A percentile compares a stretch with the other conserved stretches of the same genome.
These are phyloP conservation scores for Spea multiplicata DNA, from an alignment of 2,113 vertebrate species.

Conservation along the genomic window DNA sequence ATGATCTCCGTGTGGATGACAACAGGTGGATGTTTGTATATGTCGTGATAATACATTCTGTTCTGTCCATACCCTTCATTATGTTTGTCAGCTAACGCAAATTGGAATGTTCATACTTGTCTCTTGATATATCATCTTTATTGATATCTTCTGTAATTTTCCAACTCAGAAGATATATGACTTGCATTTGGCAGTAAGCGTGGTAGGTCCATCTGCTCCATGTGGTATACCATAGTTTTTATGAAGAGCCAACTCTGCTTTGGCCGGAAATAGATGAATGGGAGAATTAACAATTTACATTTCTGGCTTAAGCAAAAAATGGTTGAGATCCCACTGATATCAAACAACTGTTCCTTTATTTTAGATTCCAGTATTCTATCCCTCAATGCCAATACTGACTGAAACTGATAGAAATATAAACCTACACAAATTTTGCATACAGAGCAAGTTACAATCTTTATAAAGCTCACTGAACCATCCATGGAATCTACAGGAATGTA, in stretches of 20 bases:
- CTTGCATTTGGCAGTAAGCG: conserved; percentile 23
- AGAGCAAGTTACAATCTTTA: conserved; percentile 6
- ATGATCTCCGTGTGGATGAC: too few species aligned
- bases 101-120: too few species aligned
- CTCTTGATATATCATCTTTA: neutral
- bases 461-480: conserved; percentile 2
- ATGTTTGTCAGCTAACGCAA: too few species aligned
- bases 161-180: conserved; percentile 20
- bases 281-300: conserved; percentile 43
- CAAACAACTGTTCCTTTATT: conserved; percentile 48
- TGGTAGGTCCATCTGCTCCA: conserved; percentile 43
- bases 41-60: neutral
- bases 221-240: conserved; percentile 38
- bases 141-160: conserved; percentile 17
- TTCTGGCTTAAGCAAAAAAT: conserved; percentile 28
- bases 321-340: conserved; percentile 41
- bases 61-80: neutral
- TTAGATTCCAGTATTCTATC: conserved; percentile 38
- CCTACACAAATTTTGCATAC: neutral
- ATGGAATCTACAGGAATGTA: conserved; percentile 9
- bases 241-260: conserved; percentile 42
- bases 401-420: conserved; percentile 20
- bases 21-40: too few species aligned
- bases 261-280: conserved; percentile 44
- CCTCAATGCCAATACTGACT: conserved; percentile 10